Base-by-base conservation (phyloP, 64 coral and sea anemone genomes). In the Actinia equina region DNA sequence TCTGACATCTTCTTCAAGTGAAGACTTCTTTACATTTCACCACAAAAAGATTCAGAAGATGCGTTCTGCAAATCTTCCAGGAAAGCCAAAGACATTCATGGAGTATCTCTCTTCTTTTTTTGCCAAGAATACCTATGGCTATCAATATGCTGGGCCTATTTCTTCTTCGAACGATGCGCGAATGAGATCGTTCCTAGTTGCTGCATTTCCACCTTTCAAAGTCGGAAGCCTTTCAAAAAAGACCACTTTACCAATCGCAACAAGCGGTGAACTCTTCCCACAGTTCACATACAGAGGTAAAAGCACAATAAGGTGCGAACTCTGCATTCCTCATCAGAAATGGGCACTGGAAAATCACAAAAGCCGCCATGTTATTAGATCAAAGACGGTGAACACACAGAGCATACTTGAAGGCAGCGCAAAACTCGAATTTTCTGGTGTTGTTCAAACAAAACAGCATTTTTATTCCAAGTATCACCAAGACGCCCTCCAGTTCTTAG, bases 401-500 rank as follows among this genome's bases (percentile, higher is more conserved):
- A 64, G 52, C 25, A 92, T 87, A 19, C 44, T 92, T 13, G 79
- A 65, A 59, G 90, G 90, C 22, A 89, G 57, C 15, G 88, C 88
- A 13, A 62, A 18, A 65, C 46, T 89, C 18, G 77, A 89, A 42
- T 89, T 89, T 83, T 89, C 80, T 37, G 88, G 88, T 71, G 16
- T 83, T 9, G 88, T 89, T 61, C 88, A 89, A 74, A 80, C 37
- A 30, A 44, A 89, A 51, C 77, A 89, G 41, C 88, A 89, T 10
- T 65, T 56, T 44, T 19, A 44, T 1, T 89, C 88, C 42, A 83
- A 89, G 61, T 89, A 65, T 80, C 88, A 83, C 79, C 37, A 67
- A 7, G 59, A 83, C 63, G 88, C 79, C 43, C 60, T 80, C n/a
- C 25, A 44, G 54, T 82, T 88, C 22, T 86, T 59, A 63, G 46